Base-by-base conservation (phyloP, 2,888 invertebrate genomes). In the Hirtodrosophila cameraria region DNA sequence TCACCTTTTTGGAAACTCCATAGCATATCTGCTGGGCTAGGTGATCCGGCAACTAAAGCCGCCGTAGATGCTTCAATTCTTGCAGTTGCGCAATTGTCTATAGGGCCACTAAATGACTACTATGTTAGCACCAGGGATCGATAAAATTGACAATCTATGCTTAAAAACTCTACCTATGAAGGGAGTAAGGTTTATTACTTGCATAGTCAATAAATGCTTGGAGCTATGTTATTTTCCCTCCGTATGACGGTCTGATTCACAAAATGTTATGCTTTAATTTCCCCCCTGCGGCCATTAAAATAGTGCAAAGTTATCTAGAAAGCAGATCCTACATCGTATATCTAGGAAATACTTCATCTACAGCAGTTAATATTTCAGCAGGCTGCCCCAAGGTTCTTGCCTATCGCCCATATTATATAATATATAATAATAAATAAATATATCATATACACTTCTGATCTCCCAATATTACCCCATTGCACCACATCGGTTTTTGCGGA, bases 1-100 rank as follows among this genome's bases (percentile, higher is more conserved):
- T 39, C 45, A 23, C 54, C 55, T 11, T 55, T 60, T 42, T 65
- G 60, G 55, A 65, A 65, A 15, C 11, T 55, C 7, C 18, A 18
- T 18, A 18, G 18, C 18, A 18, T 18, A 18, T 18, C 18, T 18
- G 18, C 18, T 18, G 18, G 18, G 18, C 18, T 18, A 18, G 18
- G 18, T 18, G 18, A 18, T 18, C 18, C 18, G 18, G 18, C 18
- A 18, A 18, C 18, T 4, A 18, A 18, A 18, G 18, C 18, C 18
- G 18, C 18, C 18, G 18, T 18, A 3, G 2, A 18, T 18, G 18
- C 18, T 5, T 18, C 18, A 18, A 18, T 18, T 18, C 18, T 18
- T 18, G 18, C 18, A 18, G 18, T 18, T 18, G 18, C 18, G 18
- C 18, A 18, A 18, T 18, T 18, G 18, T 18, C 18, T 18, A 18